Conservation (phyloP, 2,888 invertebrate genomes). For the Mystacides longicornis region DNA sequence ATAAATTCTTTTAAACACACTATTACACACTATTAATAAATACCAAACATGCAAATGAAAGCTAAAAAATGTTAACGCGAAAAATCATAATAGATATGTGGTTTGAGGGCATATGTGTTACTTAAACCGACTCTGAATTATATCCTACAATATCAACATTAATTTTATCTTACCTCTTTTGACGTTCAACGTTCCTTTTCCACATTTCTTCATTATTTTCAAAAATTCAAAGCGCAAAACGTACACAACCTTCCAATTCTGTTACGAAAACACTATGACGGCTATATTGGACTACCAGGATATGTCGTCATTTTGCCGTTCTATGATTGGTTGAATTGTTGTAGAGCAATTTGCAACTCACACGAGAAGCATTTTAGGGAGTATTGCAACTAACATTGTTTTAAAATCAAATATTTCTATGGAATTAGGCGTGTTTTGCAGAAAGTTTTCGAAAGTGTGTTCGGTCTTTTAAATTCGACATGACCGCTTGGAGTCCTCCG, state of each 20-base stretch:
- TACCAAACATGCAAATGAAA: too few relatives aligned
- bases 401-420: too few relatives aligned
- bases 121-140: conserved; percentile 3
- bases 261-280: not conserved
- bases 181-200: conserved; percentile 2
- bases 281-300: not conserved
- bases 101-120: not conserved
- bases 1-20: too few relatives aligned
- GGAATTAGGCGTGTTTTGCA: too few relatives aligned
- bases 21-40: too few relatives aligned
- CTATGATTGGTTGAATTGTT: not conserved
- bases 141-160: conserved; percentile 5
- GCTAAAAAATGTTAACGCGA: too few relatives aligned
- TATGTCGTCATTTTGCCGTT: not conserved
- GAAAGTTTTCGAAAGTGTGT: too few relatives aligned
- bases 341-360: not conserved
- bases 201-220: conserved; percentile 1
- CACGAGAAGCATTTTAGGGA: not conserved
- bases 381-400: not conserved
- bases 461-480: too few relatives aligned
- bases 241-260: not conserved
- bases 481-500: too few relatives aligned
- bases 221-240: not conserved
- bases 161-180: conserved; percentile 1
- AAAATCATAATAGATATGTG: too few relatives aligned